phyloP scores from a whole-genome alignment of 1,140 invertebrate species.

The Leucophenga varia region DNA sequence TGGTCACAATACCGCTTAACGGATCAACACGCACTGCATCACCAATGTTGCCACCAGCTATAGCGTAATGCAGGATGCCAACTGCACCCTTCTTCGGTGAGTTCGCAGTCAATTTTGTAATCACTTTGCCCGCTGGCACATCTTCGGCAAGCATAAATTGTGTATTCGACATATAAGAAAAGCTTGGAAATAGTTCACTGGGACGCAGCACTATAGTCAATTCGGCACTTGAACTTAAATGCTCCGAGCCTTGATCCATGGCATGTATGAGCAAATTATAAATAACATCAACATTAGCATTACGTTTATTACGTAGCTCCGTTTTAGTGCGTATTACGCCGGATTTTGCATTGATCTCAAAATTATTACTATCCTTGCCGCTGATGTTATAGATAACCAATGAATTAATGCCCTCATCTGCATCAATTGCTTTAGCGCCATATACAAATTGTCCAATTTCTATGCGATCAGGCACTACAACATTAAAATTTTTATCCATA shows the following conservation, averaged over 20 bases:
- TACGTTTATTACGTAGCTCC: slow-evolving; percentile 48
- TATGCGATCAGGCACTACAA: slow-evolving; percentile 78
- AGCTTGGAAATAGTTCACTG: slow-evolving; percentile 72
- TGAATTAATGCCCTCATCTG: slow-evolving; percentile 78
- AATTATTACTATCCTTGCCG: slow-evolving; percentile 75
- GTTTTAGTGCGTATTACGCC: slow-evolving; percentile 78
- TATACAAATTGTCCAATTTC: slow-evolving; percentile 80
- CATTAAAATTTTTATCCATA: slow-evolving; percentile 68
- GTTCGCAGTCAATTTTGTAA: slow-evolving; percentile 70
- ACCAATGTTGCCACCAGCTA: slow-evolving; percentile 89
- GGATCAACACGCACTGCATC: slow-evolving; percentile 80
- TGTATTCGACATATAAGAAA: slow-evolving; percentile 66
- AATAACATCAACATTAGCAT: slow-evolving; percentile 56
- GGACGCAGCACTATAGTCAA: slow-evolving; percentile 72
- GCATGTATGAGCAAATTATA: slow-evolving; percentile 76
- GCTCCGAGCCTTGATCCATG: slow-evolving; percentile 66
- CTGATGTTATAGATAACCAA: slow-evolving; percentile 75
- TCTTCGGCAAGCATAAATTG: slow-evolving; percentile 80
- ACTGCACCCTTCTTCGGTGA: slow-evolving; percentile 72
- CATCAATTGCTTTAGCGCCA: slow-evolving; percentile 79
- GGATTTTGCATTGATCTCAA: slow-evolving; percentile 73
- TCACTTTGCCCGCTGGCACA: slow-evolving; percentile 68
- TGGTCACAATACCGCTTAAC: slow-evolving; percentile 74
- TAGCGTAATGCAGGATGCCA: slow-evolving; percentile 73
- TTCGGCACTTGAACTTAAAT: slow-evolving; percentile 65